Base-by-base conservation (phyloP, 2,888 invertebrate genomes). In the Ethmia dodecea region DNA sequence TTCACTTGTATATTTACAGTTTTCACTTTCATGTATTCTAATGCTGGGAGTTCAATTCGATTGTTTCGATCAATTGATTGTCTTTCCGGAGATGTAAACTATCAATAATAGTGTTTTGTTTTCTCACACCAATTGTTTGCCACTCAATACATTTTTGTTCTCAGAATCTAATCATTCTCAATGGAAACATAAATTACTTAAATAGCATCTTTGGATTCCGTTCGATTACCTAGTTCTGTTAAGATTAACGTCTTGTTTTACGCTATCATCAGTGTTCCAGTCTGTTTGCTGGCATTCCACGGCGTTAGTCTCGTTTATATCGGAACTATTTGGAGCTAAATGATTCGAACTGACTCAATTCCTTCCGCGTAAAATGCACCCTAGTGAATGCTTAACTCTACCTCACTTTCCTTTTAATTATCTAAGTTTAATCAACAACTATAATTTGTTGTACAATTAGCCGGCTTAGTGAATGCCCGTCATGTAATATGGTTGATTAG, bases 231-330 rank as follows among this genome's bases (percentile, higher is more conserved):
- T 18, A 28, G 22, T 29, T 34, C 22, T 28, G 35, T 35, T 28
- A 13, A 24, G 24, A 22, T 28, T 27, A 28, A 18, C 28, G 31
- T 39, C 11, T 49, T 60, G 52, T 64, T 65, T 61, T 53, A 53
- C 52, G 55, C 54, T 58, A 60, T n/a, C n/a, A 63, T 60, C 60
- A 49, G 55, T 56, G 74, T 79, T 79, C 78, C 74, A 79, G 65
- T 77, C 79, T 78, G 74, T 65, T 80, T 70, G 57, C 40, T 55
- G 46, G 60, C 68, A 74, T 69, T 66, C 72, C 68, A 56, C 51
- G 42, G 59, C 53, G 42, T 43, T 63, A 67, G 60, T 69, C 73
- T 51, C 57, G 60, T 64, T 74, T 50, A 24, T 51, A 40, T 58
- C 46, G 42, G 46, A 47, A 53, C 61, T 44, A 47, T 40, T 58